Evolutionary conservation across 2,888 invertebrate species (phyloP).

Genomic region (Clusia tigrina): DNA sequence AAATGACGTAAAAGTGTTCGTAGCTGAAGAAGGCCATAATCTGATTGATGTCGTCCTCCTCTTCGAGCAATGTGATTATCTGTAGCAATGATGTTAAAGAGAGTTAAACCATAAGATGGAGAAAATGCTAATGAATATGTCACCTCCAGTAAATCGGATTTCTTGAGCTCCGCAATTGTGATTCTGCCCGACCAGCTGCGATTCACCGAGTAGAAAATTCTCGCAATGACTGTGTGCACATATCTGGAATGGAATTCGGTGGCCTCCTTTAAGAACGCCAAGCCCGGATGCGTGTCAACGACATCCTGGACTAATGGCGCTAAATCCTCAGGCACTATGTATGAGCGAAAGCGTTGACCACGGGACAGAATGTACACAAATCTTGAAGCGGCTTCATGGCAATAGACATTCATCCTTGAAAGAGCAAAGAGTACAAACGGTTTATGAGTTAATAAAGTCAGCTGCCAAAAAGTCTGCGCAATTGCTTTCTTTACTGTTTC

Average conservation of each 20-base stretch:
- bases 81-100: constrained; percentile 54
- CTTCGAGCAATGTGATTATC: constrained; percentile 83
- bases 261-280: constrained; percentile 96
- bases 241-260: constrained; percentile 99
- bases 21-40: constrained; percentile 91
- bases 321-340: constrained; percentile 87
- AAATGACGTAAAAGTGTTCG: constrained; percentile 99
- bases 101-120: not conserved
- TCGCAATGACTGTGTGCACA: constrained; percentile 96
- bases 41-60: constrained; percentile 97
- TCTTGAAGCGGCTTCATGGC: constrained; percentile 88
- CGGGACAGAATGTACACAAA: constrained; percentile 87
- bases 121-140: not conserved
- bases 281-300: constrained; percentile 97
- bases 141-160: constrained; percentile 85
- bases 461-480: constrained; percentile 1
- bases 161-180: constrained; percentile 85
- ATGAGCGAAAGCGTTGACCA: constrained; percentile 67
- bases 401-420: constrained; percentile 79
- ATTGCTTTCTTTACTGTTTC: constrained; percentile 76
- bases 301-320: constrained; percentile 95
- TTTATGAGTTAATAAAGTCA: constrained; percentile 39
- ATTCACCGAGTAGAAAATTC: constrained; percentile 97
- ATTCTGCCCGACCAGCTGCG: constrained; percentile 96
- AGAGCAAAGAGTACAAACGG: no score